Evolutionary conservation across 1,140 invertebrate species (phyloP), one percentile per base, ranked within the genome.

Genomic region (Chymomyza costata): DNA sequence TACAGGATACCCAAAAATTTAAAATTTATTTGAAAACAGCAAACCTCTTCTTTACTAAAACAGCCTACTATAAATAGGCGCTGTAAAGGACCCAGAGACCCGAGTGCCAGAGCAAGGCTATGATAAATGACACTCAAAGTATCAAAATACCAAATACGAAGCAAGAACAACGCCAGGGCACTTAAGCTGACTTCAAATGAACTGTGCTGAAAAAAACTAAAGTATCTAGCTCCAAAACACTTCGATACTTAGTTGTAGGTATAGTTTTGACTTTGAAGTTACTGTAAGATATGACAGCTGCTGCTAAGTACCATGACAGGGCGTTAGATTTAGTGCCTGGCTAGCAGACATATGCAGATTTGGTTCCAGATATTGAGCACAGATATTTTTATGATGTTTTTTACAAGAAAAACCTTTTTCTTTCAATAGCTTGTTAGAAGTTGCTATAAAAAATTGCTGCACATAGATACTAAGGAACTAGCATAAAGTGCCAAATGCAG

Each of bases 51-150:
- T n/a, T n/a, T n/a, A n/a, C n/a, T n/a, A n/a, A n/a, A n/a, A n/a
- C n/a, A n/a, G n/a, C n/a, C n/a, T n/a, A n/a, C n/a, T n/a, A n/a
- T n/a, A n/a, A n/a, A n/a, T n/a, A n/a, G n/a, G n/a, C n/a, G n/a
- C n/a, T n/a, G n/a, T n/a, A n/a, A n/a, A n/a, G n/a, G n/a, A n/a
- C n/a, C n/a, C n/a, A n/a, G n/a, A 32, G 25, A 16, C n/a, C 31
- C 39, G 28, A 51, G 10, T 19, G 49, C 56, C 56, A 48, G 56
- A 50, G 54, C 50, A 70, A 71, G 71, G 70, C 66, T 66, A 78
- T 76, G 70, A 78, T 70, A 76, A 71, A 76, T 78, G 70, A 76
- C 70, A 76, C 70, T 71, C 15, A 66, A 76, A 76, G 70, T 78
- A 76, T 76, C 62, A 71, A 66, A 78, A 70, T 76, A 66, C 70